Conservation (phyloP, 2,888 invertebrate species). For the Sympetrum striolatum region DNA sequence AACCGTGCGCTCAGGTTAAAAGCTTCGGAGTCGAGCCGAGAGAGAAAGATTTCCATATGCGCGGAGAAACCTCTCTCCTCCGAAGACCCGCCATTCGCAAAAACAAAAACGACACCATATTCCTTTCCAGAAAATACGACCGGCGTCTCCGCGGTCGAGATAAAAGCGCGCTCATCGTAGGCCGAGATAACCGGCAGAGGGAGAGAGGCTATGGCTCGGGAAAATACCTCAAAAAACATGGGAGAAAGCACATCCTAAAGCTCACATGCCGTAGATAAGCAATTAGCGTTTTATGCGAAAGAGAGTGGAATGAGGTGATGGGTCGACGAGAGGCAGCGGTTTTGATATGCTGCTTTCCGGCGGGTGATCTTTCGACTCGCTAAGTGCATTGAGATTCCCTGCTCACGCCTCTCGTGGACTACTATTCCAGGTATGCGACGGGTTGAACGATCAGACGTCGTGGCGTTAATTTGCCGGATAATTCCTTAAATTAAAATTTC, state of each 20-base stretch:
- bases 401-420: neutral
- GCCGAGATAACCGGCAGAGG: neutral
- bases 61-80: neutral
- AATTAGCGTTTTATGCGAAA: conserved; percentile 16
- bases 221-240: conserved; percentile 7
- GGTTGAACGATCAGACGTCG: neutral
- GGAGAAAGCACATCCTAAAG: conserved; percentile 5
- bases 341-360: neutral
- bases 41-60: neutral
- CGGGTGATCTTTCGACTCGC: neutral
- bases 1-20: conserved; percentile 27
- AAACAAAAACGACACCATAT: conserved; percentile 40
- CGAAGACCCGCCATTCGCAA: conserved; percentile 2
- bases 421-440: neutral
- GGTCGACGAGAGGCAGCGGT: neutral
- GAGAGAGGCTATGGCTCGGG: neutral
- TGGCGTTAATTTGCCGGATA: too few species aligned
- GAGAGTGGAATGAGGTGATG: neutral
- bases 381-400: neutral
- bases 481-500: too few species aligned
- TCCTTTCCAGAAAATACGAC: conserved; percentile 36
- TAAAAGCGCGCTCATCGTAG: conserved; percentile 9
- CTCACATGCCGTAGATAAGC: conserved; percentile 31
- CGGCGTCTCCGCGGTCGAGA: conserved; percentile 19
- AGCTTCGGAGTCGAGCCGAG: neutral